phyloP scores from a whole-genome alignment of 2,888 invertebrate species.

The Alloplasta piceator region DNA sequence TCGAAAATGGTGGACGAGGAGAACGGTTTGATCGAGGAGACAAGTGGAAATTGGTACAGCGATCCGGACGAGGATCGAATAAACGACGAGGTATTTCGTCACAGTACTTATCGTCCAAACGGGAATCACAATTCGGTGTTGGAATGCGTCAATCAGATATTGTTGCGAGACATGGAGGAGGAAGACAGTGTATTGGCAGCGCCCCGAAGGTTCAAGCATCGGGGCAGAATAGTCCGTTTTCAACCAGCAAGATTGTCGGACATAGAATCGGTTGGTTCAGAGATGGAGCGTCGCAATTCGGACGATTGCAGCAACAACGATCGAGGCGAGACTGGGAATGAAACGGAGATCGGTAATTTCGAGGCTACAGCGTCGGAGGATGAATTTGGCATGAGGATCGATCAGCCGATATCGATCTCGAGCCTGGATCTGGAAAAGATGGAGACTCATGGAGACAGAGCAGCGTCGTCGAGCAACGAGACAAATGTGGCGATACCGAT shows the following conservation, averaged over 20 bases:
- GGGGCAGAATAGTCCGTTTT: slow-evolving; percentile 80
- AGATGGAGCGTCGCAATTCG: slow-evolving; percentile 81
- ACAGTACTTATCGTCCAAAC: slow-evolving; percentile 82
- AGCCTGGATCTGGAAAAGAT: not conserved
- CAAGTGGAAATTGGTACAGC: slow-evolving; percentile 92
- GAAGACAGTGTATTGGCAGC: slow-evolving; percentile 80
- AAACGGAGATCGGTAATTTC: slow-evolving; percentile 69
- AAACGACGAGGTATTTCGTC: slow-evolving; percentile 84
- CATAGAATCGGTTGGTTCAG: slow-evolving; percentile 82
- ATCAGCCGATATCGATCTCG: not conserved
- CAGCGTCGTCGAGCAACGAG: slow-evolving; percentile 60
- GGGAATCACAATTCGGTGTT: slow-evolving; percentile 93
- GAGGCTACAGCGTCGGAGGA: slow-evolving; percentile 76
- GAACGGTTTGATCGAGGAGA: slow-evolving; percentile 81
- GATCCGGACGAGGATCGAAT: slow-evolving; percentile 90
- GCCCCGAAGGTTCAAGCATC: slow-evolving; percentile 80
- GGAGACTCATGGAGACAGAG: not conserved
- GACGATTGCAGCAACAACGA: slow-evolving; percentile 75
- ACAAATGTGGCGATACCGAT: slow-evolving; percentile 77
- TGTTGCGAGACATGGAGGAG: slow-evolving; percentile 89
- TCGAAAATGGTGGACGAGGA: slow-evolving; percentile 74
- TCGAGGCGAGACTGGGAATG: slow-evolving; percentile 42
- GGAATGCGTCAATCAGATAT: slow-evolving; percentile 94
- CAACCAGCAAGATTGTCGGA: slow-evolving; percentile 81
- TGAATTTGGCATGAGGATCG: slow-evolving; percentile 78